phyloP scores from a whole-genome alignment of 2,888 invertebrate species.

The Drosophila gaucha region DNA sequence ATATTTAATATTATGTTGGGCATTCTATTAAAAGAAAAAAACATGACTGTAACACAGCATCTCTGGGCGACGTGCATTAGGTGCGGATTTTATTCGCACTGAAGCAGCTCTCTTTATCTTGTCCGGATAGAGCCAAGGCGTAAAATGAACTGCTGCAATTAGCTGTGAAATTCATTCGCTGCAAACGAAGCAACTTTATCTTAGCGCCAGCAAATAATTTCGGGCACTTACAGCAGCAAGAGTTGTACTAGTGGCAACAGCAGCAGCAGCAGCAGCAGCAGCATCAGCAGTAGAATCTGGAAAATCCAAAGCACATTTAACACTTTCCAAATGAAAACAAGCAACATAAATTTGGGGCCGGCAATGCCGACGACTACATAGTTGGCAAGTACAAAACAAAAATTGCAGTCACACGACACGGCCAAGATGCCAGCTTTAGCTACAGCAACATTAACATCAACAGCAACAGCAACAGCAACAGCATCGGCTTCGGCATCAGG shows the following conservation, averaged over 20 bases:
- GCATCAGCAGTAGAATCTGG: constrained; percentile 30
- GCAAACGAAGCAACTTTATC: constrained; percentile 56
- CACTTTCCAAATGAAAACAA: constrained; percentile 73
- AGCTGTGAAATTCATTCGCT: constrained; percentile 56
- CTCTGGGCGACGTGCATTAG: constrained; percentile 10
- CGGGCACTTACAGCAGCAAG: constrained; percentile 15
- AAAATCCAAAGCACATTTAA: constrained; percentile 71
- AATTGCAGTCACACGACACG: constrained; percentile 45
- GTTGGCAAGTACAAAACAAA: constrained; percentile 39
- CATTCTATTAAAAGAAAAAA: not conserved
- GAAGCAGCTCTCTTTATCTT: constrained; percentile 27
- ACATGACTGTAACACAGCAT: not conserved
- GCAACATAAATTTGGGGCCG: constrained; percentile 65
- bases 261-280: constrained; percentile 1
- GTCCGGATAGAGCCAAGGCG: constrained; percentile 22
- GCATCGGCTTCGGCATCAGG: constrained; percentile 56
- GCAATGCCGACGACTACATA: constrained; percentile 22
- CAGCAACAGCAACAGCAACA: constrained; percentile 12
- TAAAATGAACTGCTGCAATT: constrained; percentile 63
- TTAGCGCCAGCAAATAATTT: constrained; percentile 51
- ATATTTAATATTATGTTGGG: not conserved
- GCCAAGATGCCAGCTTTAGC: constrained; percentile 32
- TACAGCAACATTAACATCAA: constrained; percentile 2
- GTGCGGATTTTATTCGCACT: constrained; percentile 21
- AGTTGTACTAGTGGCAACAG: too few relatives aligned